Evolutionary conservation across 2,113 vertebrate species (phyloP).

Genomic region (Pristiophorus japonicus): DNA sequence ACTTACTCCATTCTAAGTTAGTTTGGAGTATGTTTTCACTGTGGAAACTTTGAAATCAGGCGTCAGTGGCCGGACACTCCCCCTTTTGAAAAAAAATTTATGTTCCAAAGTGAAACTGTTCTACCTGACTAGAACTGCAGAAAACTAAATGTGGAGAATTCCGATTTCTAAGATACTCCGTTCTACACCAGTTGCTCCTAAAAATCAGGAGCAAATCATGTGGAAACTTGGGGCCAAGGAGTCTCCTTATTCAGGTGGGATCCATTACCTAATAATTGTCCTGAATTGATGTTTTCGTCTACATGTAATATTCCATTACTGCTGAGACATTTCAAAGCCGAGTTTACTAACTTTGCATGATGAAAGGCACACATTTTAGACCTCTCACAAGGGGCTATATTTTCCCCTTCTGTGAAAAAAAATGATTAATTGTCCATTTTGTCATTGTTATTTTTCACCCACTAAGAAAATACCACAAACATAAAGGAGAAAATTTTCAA

Average conservation of each 20-base stretch:
- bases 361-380: background rate
- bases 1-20: no score
- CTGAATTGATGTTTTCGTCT: background rate
- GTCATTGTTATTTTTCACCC: background rate
- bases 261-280: background rate
- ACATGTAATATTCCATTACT: background rate
- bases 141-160: no score
- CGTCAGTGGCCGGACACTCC: no score
- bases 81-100: no score
- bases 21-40: no score
- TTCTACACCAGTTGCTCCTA: no score
- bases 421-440: background rate
- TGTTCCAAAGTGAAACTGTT: no score
- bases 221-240: no score
- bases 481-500: background rate
- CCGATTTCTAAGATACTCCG: no score
- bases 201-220: no score
- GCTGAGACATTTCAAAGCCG: background rate
- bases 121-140: no score
- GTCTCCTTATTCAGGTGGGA: background rate
- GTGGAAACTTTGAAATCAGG: no score
- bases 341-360: background rate
- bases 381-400: background rate
- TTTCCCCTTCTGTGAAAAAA: background rate
- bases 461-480: background rate